A percentile compares a stretch with the other conserved stretches of the same genome.
Conservation (phyloP, 2,113 vertebrate genomes). For the Prinia subflava region DNA sequence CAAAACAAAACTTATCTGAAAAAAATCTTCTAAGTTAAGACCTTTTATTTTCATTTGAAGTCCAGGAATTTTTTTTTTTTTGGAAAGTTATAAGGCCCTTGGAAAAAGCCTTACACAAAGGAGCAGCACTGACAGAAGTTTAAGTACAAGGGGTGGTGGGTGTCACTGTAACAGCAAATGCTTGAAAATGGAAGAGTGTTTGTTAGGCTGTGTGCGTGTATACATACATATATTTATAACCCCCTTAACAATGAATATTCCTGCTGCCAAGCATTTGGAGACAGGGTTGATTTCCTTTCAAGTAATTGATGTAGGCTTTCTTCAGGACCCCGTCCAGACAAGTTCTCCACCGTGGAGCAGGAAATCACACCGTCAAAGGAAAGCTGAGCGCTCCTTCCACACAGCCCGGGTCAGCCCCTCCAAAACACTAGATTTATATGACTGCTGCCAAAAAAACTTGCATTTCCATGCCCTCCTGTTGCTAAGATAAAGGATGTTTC, state of each 20-base stretch:
- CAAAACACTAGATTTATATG: slow-evolving; percentile 75
- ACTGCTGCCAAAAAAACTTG: slow-evolving; percentile 73
- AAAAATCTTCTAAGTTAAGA: background rate
- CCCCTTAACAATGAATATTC: slow-evolving; percentile 74
- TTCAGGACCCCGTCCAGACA: slow-evolving; percentile 71
- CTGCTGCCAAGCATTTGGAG: slow-evolving; percentile 72
- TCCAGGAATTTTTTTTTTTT: slow-evolving; percentile 17
- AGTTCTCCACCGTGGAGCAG: slow-evolving; percentile 73
- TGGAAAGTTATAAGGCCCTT: slow-evolving; percentile 24
- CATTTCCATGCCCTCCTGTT: slow-evolving; percentile 75
- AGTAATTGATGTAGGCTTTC: slow-evolving; percentile 79
- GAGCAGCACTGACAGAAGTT: background rate
- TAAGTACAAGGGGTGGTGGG: background rate
- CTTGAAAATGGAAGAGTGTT: slow-evolving; percentile 37
- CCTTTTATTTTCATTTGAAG: background rate
- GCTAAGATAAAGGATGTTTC: slow-evolving; percentile 81
- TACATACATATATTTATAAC: slow-evolving; percentile 43
- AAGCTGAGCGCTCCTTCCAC: slow-evolving; percentile 76
- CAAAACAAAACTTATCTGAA: background rate
- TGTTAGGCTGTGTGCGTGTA: slow-evolving; percentile 10
- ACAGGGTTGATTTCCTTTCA: slow-evolving; percentile 77
- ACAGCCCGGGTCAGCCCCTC: slow-evolving; percentile 68
- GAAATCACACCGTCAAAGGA: slow-evolving; percentile 81
- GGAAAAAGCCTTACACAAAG: background rate
- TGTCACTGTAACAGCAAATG: background rate